Evolutionary conservation across 2,888 invertebrate genomes (phyloP).

Genomic region (Taphrorychus bicolor): DNA sequence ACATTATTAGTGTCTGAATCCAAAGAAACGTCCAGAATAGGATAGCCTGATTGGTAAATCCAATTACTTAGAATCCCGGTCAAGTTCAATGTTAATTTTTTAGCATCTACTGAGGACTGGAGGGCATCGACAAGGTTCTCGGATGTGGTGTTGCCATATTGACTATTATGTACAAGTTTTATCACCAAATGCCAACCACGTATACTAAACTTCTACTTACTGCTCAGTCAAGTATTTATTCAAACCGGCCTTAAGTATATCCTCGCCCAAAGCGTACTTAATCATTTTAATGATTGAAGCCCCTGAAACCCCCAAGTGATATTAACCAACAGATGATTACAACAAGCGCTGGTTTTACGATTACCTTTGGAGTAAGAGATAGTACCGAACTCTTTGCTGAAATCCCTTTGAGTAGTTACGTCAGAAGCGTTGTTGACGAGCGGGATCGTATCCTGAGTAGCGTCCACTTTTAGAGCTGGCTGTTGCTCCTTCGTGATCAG

Average conservation of each 20-base stretch:
- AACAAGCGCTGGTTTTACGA: too few species aligned
- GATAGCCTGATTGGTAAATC: constrained; percentile 64
- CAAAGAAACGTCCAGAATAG: constrained; percentile 61
- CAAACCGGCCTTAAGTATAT: constrained; percentile 64
- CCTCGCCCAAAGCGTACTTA: constrained; percentile 65
- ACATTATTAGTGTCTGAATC: constrained; percentile 5
- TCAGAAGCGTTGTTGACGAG: constrained; percentile 61
- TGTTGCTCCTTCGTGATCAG: constrained; percentile 74
- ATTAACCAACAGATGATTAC: too few species aligned
- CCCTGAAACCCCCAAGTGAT: constrained; percentile 36
- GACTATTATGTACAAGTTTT: background rate
- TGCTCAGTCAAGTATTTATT: constrained; percentile 62
- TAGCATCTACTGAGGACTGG: constrained; percentile 52
- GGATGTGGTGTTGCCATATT: background rate
- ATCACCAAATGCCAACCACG: too few species aligned
- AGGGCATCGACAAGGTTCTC: constrained; percentile 52
- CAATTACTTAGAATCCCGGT: background rate
- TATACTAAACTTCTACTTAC: constrained; percentile 57
- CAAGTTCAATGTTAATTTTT: too few species aligned
- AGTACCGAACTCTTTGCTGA: constrained; percentile 65
- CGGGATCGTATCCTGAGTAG: constrained; percentile 57
- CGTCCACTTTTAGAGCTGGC: constrained; percentile 50
- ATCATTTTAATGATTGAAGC: constrained; percentile 66
- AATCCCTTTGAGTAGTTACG: constrained; percentile 63
- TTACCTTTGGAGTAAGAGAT: constrained; percentile 71